Base-by-base conservation (phyloP, 2,888 invertebrate genomes). In the Acholoe squamosa region DNA sequence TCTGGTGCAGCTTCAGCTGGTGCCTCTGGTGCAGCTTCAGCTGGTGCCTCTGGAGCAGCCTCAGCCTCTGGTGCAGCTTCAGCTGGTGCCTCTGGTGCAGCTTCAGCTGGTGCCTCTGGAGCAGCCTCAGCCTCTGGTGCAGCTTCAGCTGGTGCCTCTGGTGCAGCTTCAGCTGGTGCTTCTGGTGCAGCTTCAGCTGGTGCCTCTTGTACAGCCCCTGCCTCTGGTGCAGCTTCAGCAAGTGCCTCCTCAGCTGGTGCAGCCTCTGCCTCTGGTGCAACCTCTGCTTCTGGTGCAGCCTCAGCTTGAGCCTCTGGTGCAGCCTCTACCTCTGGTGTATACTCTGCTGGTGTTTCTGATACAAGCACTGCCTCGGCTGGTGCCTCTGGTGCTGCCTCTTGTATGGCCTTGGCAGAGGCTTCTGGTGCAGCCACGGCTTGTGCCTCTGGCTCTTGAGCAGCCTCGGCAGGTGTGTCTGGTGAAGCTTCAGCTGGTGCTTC, bases 1-100 rank as follows among this genome's bases (percentile, higher is more conserved):
- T n/a, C n/a, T n/a, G n/a, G n/a, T n/a, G n/a, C n/a, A n/a, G n/a
- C n/a, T n/a, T n/a, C n/a, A n/a, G 61, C 61, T 61, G 61, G 61
- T 76, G 31, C 31, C 25, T 76, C 76, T 28, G 31, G n/a, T 16
- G 1, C 76, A 7, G 25, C 28, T 16, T 31, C 28, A 25, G 76
- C 76, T 76, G 25, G 76, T 31, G 16, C 76, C 25, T 22, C 25
- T 25, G 31, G n/a, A 28, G 76, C 14, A 25, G 28, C 25, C 25
- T 31, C 31, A 12, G 61, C n/a, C 10, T 61, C n/a, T 61, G 19
- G 3, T n/a, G 61, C 61, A 19, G 19, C 61, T 14, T 19, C n/a
- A n/a, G 61, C 61, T 61, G 61, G 61, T 61, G 61, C n/a, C n/a
- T 61, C 61, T n/a, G n/a, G 19, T n/a, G n/a, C n/a, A n/a, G n/a